A percentile compares a stretch with the other conserved stretches of the same genome.
These are phyloP conservation scores for Colletes gigas DNA, from an alignment of 1,140 invertebrate genomes.

Conservation along the genomic window DNA sequence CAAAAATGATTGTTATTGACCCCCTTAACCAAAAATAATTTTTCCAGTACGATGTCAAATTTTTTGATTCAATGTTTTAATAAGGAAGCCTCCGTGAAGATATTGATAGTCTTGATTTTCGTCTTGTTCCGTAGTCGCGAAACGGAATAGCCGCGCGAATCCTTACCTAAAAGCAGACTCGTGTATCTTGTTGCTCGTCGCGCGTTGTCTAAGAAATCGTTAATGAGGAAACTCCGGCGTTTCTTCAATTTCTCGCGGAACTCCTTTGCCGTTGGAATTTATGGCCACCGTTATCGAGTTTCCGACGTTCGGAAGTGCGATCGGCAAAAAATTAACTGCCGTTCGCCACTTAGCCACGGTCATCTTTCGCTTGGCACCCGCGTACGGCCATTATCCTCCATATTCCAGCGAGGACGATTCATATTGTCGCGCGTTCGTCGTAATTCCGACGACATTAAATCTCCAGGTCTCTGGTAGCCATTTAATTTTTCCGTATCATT, in stretches of 20 bases:
- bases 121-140: too few species aligned
- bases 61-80: too few species aligned
- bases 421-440: not conserved
- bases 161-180: too few species aligned
- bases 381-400: not conserved
- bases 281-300: not conserved
- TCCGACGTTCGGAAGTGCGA: not conserved
- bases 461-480: too few species aligned
- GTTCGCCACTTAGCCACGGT: not conserved
- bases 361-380: not conserved
- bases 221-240: slow-evolving; percentile 37
- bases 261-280: not conserved
- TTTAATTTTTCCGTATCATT: too few species aligned
- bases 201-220: slow-evolving; percentile 31
- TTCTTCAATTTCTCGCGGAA: slow-evolving; percentile 6
- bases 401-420: not conserved
- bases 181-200: slow-evolving; percentile 20
- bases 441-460: not conserved
- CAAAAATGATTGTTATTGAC: too few species aligned
- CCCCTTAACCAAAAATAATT: too few species aligned
- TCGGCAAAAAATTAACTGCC: not conserved
- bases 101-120: too few species aligned
- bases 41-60: too few species aligned
- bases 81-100: too few species aligned
- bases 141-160: too few species aligned